Conservation (phyloP, 2,113 vertebrate genomes). For the Gallinago media region DNA sequence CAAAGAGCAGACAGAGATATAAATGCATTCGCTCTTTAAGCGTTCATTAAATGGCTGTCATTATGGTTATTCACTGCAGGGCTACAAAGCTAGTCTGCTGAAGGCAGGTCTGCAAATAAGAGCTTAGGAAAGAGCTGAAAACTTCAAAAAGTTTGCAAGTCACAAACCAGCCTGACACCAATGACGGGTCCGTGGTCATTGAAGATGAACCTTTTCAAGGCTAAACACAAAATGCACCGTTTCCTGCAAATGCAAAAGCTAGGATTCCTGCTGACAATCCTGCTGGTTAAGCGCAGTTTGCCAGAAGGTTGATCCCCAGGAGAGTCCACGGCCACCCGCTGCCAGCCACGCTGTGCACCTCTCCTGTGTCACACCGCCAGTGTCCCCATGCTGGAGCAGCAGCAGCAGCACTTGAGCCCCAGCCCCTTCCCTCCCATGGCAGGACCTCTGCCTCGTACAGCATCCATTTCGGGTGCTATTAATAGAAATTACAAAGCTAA, state of each 20-base stretch:
- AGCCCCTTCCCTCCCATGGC: not conserved
- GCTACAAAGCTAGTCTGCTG: not conserved
- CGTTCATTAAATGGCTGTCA: not conserved
- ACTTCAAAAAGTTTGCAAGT: not conserved
- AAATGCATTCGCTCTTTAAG: not conserved
- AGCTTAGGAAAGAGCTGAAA: not conserved
- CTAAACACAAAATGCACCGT: not conserved
- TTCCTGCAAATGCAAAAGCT: not conserved
- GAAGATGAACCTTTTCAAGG: not conserved
- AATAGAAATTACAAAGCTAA: not conserved
- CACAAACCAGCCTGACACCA: not conserved
- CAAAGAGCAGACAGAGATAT: not conserved
- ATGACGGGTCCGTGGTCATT: not conserved
- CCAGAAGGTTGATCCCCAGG: not conserved
- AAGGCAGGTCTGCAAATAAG: not conserved
- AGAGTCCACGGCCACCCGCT: not conserved
- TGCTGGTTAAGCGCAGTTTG: not conserved
- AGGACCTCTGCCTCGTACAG: not conserved
- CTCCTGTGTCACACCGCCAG: not conserved
- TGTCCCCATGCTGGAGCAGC: not conserved
- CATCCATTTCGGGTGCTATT: not conserved
- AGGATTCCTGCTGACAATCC: not conserved
- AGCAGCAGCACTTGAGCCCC: rapidly evolving
- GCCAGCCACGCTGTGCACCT: not conserved
- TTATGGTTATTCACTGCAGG: not conserved